A percentile compares a stretch with the other conserved stretches of the same genome.
Evolutionary conservation across 1,140 invertebrate species (phyloP).

Genomic region (Periplaneta americana): DNA sequence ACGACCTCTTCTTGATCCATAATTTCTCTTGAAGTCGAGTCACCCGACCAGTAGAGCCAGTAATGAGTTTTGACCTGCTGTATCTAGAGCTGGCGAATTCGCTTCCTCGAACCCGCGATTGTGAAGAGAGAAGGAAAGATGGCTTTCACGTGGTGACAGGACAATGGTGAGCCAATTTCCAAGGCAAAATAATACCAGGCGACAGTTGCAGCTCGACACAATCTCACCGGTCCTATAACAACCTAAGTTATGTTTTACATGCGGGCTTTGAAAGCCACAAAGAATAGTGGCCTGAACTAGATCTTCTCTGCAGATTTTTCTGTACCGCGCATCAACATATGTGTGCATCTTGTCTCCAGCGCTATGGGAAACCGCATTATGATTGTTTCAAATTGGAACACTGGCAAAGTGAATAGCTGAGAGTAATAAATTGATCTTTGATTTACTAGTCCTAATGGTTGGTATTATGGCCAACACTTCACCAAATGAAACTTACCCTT

Average conservation of each 20-base stretch:
- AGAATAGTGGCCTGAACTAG: no score
- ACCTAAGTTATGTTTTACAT: not conserved
- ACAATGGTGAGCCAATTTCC: constrained; percentile 6
- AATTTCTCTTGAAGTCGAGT: not conserved
- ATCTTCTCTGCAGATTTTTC: no score
- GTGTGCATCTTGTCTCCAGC: no score
- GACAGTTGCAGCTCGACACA: not conserved
- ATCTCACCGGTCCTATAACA: not conserved
- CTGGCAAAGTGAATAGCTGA: no score
- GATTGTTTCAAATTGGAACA: no score
- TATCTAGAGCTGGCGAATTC: not conserved
- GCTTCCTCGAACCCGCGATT: not conserved
- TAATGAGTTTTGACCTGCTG: no score
- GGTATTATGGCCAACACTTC: no score
- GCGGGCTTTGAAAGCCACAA: not conserved
- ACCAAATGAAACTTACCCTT: no score
- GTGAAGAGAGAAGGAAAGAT: not conserved
- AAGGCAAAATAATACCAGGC: not conserved
- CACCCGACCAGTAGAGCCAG: not conserved
- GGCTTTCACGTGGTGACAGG: not conserved
- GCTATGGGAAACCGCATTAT: no score
- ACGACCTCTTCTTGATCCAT: constrained; percentile 2
- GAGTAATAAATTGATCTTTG: no score
- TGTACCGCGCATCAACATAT: no score
- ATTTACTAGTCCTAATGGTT: no score